Evolutionary conservation across 2,797 vertebrate species (phyloP).

Genomic region (Amblyopsis hoosieri): DNA sequence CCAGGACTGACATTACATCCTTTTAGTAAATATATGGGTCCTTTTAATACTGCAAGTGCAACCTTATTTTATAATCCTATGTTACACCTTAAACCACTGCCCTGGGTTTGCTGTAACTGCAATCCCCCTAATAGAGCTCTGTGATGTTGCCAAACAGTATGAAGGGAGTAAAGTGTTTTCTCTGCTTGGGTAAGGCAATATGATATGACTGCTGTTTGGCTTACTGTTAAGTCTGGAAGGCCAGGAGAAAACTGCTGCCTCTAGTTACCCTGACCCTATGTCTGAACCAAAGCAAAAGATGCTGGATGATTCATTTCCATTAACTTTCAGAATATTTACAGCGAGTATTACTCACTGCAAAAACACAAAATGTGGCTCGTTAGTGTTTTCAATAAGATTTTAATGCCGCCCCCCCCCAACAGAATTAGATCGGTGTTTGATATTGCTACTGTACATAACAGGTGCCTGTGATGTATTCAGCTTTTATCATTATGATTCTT

Average conservation of each 20-base stretch:
- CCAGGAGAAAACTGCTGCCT: slow-evolving; percentile 1
- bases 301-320: background rate
- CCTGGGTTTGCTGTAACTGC: slow-evolving; percentile 5
- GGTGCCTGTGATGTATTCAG: slow-evolving; percentile 2
- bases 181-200: slow-evolving; percentile 5
- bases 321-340: background rate
- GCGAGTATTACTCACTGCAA: background rate
- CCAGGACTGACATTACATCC: no score
- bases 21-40: no score
- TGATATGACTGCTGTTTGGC: slow-evolving; percentile 19
- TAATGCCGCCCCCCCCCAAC: no score
- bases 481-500: slow-evolving; percentile 24
- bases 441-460: no score
- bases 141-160: slow-evolving; percentile 28
- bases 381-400: no score
- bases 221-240: slow-evolving; percentile 21
- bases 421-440: no score
- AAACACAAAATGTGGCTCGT: no score
- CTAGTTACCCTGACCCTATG: background rate
- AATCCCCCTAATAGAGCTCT: slow-evolving; percentile 31
- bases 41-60: no score
- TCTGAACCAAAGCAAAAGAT: background rate
- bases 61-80: no score
- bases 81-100: no score
- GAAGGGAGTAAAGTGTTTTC: slow-evolving; percentile 16